Evolutionary conservation across 2,797 vertebrate genomes (phyloP), one percentile per base, ranked within the genome.

Genomic region (Acridotheres tristis): DNA sequence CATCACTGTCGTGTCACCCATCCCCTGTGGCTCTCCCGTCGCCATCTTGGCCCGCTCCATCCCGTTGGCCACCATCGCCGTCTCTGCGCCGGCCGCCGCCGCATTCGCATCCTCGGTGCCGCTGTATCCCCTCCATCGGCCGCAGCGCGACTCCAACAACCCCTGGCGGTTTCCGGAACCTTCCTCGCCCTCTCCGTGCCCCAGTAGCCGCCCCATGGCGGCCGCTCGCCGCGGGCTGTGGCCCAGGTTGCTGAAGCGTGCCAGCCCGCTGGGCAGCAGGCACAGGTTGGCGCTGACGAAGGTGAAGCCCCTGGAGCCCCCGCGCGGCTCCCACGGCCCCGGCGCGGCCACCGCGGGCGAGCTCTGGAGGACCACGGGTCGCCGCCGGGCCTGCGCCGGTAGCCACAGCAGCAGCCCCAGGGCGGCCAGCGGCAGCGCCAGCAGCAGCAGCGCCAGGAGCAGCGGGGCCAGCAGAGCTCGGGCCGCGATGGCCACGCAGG

Each of bases 181-280:
- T 9, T 47, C 55, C 9, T 36, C 36, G 2, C 5, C 1, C 15
- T 8, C 19, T 7, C 32, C 32, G 4, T 12, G 9, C 2, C 43
- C 71, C n/a, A 73, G 69, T 1, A 17, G 2, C 32, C 11, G 14
- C 3, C 15, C 71, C 26, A 74, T 23, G 54, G 1, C 4, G 3
- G 0, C 9, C 3, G 71, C 71, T 1, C 71, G 9, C 1, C 9
- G 1, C 26, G n/a, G 9, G 8, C 16, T 58, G n/a, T 2, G 0
- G 26, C 36, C 36, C 36, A 61, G 58, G 54, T 73, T 73, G 71
- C 71, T 73, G 71, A 73, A 58, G 4, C 54, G 5, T 1, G 54
- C 71, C 42, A 73, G 26, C 8, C 71, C 71, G 42, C 42, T 14
- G 42, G 71, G 54, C 71, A 73, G 26, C 54, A 73, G 48, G 42